Evolutionary conservation across 2,888 invertebrate genomes (phyloP).

Genomic region (Congeria kusceri): DNA sequence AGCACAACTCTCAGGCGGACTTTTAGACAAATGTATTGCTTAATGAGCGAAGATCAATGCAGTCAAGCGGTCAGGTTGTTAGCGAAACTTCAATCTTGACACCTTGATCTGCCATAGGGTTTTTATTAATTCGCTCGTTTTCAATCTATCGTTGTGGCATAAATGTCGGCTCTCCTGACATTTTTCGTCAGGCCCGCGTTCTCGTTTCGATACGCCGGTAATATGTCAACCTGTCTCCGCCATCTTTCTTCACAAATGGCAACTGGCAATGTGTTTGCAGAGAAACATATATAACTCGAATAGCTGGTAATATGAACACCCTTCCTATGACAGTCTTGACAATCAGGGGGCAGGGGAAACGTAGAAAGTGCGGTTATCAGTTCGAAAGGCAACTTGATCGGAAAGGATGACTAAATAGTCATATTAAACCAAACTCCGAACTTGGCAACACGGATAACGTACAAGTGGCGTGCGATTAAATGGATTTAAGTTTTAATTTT

Average conservation of each 20-base stretch:
- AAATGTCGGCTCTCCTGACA: constrained; percentile 54
- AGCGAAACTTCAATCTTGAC: constrained; percentile 34
- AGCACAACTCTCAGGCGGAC: constrained; percentile 31
- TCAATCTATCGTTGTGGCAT: constrained; percentile 40
- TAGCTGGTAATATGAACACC: constrained; percentile 60
- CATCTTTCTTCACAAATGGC: constrained; percentile 60
- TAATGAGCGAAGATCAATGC: constrained; percentile 37
- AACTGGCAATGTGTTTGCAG: constrained; percentile 63
- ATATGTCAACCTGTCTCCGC: constrained; percentile 62
- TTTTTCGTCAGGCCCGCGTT: constrained; percentile 51
- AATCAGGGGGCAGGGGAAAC: constrained; percentile 45
- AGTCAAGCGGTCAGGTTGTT: constrained; percentile 26
- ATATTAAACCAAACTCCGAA: no score
- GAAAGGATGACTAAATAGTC: constrained; percentile 17
- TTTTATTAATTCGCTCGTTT: constrained; percentile 57
- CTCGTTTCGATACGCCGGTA: constrained; percentile 52
- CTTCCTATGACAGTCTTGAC: constrained; percentile 60
- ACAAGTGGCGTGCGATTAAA: no score
- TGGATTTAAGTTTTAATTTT: no score
- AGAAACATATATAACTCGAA: constrained; percentile 64
- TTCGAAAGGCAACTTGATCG: constrained; percentile 29
- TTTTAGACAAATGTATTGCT: constrained; percentile 52
- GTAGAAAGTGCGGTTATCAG: constrained; percentile 53
- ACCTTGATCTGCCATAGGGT: constrained; percentile 37
- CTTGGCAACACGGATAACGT: no score